Conservation (phyloP, 2,113 vertebrate species). For the Scophthalmus maximus region DNA sequence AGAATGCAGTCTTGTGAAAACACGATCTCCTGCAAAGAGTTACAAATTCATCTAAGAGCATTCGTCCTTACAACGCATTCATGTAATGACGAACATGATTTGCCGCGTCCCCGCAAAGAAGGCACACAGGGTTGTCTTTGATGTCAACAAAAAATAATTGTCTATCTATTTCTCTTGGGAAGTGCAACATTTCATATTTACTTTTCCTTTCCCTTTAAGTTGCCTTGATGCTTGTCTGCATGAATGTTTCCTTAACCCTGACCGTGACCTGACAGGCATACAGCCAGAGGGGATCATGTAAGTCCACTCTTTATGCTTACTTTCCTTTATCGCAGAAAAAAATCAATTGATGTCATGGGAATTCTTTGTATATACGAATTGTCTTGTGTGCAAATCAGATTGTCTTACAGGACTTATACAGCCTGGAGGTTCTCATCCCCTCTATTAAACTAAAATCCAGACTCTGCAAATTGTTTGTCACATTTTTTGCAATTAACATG, state of each 20-base stretch:
- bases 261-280: neutral
- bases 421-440: too few species aligned
- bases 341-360: neutral
- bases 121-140: too few species aligned
- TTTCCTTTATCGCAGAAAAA: neutral
- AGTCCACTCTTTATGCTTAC: neutral
- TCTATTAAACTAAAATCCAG: too few species aligned
- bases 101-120: too few species aligned
- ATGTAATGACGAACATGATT: neutral
- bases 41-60: neutral
- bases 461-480: too few species aligned
- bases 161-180: neutral
- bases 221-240: neutral
- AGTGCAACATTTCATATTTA: neutral
- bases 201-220: neutral
- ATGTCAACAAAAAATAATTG: neutral
- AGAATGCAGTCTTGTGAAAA: too few species aligned
- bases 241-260: neutral
- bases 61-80: neutral
- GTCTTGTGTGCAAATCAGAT: too few species aligned
- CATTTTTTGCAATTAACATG: too few species aligned
- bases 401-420: too few species aligned
- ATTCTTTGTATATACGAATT: too few species aligned
- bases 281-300: neutral
- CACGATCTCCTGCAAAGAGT: too few species aligned